These are phyloP conservation scores for Brachionus calyciflorus DNA, from an alignment of 1,140 invertebrate species.

Conservation along the genomic window DNA sequence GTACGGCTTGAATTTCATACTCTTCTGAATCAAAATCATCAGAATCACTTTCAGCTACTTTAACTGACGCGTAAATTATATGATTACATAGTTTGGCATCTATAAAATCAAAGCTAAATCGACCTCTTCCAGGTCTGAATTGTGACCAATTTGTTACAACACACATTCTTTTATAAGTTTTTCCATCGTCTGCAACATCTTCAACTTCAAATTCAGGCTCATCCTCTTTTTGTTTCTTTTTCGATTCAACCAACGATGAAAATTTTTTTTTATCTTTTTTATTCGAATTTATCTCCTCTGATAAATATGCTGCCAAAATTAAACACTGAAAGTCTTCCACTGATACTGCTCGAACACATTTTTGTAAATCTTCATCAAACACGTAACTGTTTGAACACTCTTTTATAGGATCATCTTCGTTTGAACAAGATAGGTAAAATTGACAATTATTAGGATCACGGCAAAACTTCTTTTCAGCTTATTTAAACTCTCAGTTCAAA, in stretches of 20 bases:
- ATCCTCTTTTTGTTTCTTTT: not conserved
- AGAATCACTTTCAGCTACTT: constrained; percentile 62
- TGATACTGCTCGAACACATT: constrained; percentile 16
- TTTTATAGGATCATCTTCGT: not conserved
- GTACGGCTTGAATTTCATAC: constrained; percentile 14
- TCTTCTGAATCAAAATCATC: constrained; percentile 37
- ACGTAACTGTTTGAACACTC: constrained; percentile 6
- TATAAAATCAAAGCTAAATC: constrained; percentile 67
- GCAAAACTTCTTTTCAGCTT: constrained; percentile 15
- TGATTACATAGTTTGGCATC: constrained; percentile 74
- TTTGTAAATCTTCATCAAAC: constrained; percentile 42
- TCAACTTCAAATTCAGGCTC: not conserved
- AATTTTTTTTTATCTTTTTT: not conserved
- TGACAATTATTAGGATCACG: constrained; percentile 34
- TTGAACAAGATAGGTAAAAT: not conserved
- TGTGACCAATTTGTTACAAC: constrained; percentile 59
- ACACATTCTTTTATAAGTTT: constrained; percentile 51
- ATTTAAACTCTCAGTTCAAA: no score
- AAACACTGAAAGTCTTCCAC: constrained; percentile 39
- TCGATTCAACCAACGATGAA: not conserved
- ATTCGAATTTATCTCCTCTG: not conserved
- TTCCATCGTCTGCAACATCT: not conserved
- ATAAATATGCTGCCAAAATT: not conserved
- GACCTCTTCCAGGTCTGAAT: constrained; percentile 52
- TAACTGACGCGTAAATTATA: constrained; percentile 74